A percentile compares a stretch with the other conserved stretches of the same genome.
phyloP scores from a whole-genome alignment of 2,113 vertebrate species.

The Python bivittatus region DNA sequence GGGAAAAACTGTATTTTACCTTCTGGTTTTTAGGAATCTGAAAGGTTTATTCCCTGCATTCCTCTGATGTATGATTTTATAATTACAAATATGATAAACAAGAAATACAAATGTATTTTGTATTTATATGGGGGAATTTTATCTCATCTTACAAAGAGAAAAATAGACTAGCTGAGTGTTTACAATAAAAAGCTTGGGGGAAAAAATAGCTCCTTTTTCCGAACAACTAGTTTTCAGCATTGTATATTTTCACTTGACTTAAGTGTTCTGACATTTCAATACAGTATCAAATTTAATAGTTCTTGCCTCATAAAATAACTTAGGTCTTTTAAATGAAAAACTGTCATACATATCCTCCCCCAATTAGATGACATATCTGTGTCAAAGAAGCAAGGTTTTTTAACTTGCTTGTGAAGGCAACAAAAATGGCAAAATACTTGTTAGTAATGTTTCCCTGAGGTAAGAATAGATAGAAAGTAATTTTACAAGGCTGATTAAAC shows the following conservation, averaged over 20 bases:
- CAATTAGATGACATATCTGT: conserved; percentile 3
- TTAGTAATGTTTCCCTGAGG: background rate
- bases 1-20: background rate
- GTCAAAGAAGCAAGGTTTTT: conserved; percentile 2
- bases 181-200: background rate
- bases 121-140: background rate
- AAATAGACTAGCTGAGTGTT: background rate
- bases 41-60: background rate
- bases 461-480: background rate
- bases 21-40: background rate
- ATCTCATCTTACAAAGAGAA: background rate
- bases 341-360: background rate
- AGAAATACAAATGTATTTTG: background rate
- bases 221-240: background rate
- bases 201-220: background rate
- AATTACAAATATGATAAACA: background rate
- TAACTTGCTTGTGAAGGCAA: background rate
- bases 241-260: conserved; percentile 14
- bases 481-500: background rate
- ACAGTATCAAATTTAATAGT: background rate
- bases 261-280: conserved; percentile 18
- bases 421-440: background rate
- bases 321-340: conserved; percentile 27
- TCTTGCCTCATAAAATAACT: conserved; percentile 12
- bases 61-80: background rate